These are phyloP conservation scores for Ellobius talpinus DNA, from an alignment of 2,113 vertebrate species.

Conservation along the genomic window DNA sequence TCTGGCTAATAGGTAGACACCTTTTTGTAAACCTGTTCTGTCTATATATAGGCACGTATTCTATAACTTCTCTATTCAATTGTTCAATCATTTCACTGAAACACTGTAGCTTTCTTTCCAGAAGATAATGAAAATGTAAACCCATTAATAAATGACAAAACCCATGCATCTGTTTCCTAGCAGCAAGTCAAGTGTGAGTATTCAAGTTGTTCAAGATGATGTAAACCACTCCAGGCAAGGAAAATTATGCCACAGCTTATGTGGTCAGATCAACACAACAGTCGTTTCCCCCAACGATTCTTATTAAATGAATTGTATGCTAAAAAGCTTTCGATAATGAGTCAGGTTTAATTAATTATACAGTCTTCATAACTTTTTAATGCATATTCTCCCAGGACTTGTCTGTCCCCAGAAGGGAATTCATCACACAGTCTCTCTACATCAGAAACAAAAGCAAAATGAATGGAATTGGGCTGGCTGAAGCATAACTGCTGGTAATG, in stretches of 20 bases:
- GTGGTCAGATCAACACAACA: conserved; percentile 74
- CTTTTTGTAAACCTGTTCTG: neutral
- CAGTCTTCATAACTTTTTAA: conserved; percentile 79
- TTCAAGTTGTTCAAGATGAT: conserved; percentile 57
- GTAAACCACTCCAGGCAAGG: conserved; percentile 72
- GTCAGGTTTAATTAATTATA: conserved; percentile 77
- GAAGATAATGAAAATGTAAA: conserved; percentile 74
- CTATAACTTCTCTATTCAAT: conserved; percentile 41
- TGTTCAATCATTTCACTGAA: conserved; percentile 59
- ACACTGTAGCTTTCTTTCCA: conserved; percentile 43
- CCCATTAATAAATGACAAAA: conserved; percentile 65
- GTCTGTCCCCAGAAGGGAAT: conserved; percentile 68
- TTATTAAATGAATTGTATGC: conserved; percentile 72
- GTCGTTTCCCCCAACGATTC: conserved; percentile 77
- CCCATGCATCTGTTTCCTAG: conserved; percentile 49
- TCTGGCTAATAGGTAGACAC: neutral
- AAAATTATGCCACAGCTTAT: conserved; percentile 63
- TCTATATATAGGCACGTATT: neutral
- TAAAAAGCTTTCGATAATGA: conserved; percentile 75
- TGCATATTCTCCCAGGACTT: conserved; percentile 65
- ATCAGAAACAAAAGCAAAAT: conserved; percentile 78
- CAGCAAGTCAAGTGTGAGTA: conserved; percentile 49
- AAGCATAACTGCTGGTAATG: conserved; percentile 77
- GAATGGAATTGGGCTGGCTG: conserved; percentile 71
- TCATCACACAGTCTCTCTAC: conserved; percentile 59